Evolutionary conservation across 1,140 invertebrate species (phyloP), one percentile per base, ranked within the genome.

Genomic region (Monomorium pharaonis): DNA sequence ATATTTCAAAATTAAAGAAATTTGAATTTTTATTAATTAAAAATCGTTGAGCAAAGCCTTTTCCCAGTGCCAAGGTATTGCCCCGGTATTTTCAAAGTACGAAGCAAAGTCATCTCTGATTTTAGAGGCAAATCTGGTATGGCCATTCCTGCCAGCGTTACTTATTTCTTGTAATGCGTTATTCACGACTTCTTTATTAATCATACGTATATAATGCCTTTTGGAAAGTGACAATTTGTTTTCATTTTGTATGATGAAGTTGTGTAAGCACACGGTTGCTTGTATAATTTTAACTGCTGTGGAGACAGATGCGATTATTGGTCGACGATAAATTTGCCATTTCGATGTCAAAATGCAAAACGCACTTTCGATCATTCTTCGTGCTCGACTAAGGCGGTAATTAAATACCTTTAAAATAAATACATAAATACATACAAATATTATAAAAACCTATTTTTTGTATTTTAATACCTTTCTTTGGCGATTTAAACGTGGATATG

Each of bases 391-490:
- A 9, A 63, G 62, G 37, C 62, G 62, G 9, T 63, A 63, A 5
- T 63, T 63, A 6, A 63, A 63, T 10, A 63, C n/a, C n/a, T 56
- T 56, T 56, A 65, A n/a, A n/a, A n/a, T 42, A 65, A 65, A 65
- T 65, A 65, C 0, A 65, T 42, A 62, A 7, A 65, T 44, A 42
- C n/a, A 65, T 44, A 65, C 6, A 7, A 37, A 42, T n/a, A 65
- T 37, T 37, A 42, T 18, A 56, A 24, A 0, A 51, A 5, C 49
- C 10, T 51, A 51, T 51, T 51, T 51, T 51, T 51, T 0, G 18
- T n/a, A 51, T 51, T 54, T 54, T n/a, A n/a, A 54, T 54, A 54
- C 7, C 2, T 56, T 56, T 21, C 18, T 67, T 67, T 21, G 63
- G 44, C 63, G 33, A 4, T 67, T 67, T 27, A 67, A n/a, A 44